phyloP scores from a whole-genome alignment of 1,140 invertebrate species.

The Drosophila varians region DNA sequence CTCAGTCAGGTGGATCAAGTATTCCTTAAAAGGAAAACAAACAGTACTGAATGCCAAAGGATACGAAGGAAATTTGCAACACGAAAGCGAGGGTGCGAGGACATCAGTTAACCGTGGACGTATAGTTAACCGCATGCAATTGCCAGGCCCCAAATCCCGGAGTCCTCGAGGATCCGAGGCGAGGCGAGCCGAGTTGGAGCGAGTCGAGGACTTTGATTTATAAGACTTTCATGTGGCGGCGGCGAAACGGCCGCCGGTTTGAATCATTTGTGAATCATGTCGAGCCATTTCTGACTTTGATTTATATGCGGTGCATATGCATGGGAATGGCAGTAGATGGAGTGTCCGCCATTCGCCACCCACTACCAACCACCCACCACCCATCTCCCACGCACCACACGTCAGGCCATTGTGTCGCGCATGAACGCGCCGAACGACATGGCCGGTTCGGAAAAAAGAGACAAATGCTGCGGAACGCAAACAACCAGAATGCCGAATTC shows the following conservation, averaged over 20 bases:
- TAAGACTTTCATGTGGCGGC: constrained; percentile 72
- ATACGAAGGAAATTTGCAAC: neutral
- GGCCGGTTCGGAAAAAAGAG: constrained; percentile 42
- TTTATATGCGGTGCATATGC: constrained; percentile 71
- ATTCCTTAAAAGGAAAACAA: neutral
- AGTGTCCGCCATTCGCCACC: neutral
- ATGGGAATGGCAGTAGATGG: constrained; percentile 8
- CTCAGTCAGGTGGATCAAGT: neutral
- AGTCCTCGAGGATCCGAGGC: neutral
- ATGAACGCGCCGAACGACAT: constrained; percentile 20
- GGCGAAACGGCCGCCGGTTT: constrained; percentile 50
- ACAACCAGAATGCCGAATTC: constrained; percentile 15
- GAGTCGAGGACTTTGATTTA: constrained; percentile 59
- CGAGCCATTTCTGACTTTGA: constrained; percentile 73
- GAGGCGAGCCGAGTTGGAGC: constrained; percentile 12
- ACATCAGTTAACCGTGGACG: constrained; percentile 20
- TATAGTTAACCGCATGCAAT: constrained; percentile 54
- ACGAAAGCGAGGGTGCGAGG: neutral
- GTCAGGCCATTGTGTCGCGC: constrained; percentile 14
- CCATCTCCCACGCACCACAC: constrained; percentile 11
- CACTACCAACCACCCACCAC: neutral
- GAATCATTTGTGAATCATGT: constrained; percentile 81
- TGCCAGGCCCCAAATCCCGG: constrained; percentile 5
- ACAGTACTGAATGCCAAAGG: too few species aligned
- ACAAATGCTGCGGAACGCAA: constrained; percentile 40